Base-by-base conservation (phyloP, 2,113 vertebrate genomes). In the Dunckerocampus dactyliophorus region DNA sequence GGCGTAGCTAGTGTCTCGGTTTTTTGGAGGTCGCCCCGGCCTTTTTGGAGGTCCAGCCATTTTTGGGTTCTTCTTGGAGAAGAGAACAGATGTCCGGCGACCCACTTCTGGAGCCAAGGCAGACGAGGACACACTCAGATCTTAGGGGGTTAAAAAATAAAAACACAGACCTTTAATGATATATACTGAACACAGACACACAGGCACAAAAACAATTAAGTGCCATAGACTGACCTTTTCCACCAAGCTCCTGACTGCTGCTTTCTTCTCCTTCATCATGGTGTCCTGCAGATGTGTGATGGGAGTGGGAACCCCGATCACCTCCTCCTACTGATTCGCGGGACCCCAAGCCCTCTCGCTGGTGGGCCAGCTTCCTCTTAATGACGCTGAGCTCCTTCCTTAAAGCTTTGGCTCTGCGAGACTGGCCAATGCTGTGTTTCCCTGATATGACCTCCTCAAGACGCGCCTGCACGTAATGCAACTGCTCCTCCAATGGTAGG, bases 51-150 rank as follows among this genome's bases (percentile, higher is more conserved):
- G 95, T 56, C 94, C 95, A 9, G 93, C 90, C 11, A 94, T 93
- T 89, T 97, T 98, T 63, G 92, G 95, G 82, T 97, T 98, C 91
- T 99, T 99, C 88, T 98, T 98, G 75, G 96, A 97, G 89, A 98
- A 98, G 66, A 99, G 95, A 74, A 99, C 94, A 12, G 95, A 97
- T 19, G 97, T 99, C 74, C 97, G 93, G 61, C 96, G 93, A 66
- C 97, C 97, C 69, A 98, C 97, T 87, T 99, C 96, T 46, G 95
- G 93, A 24, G 95, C 93, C 71, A 94, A 88, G 1, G 91, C 92
- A 49, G 94, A 98, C 66, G 94, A 93, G 75, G 94, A 94, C 59
- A 92, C 90, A 64, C 91, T 92, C 64, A 94, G 80, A 69, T 95
- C 94, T 96, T 74, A 63, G 79, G 19, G 72, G 74, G 79, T 16